Base-by-base conservation (phyloP, 2,113 vertebrate species). In the Myiopsitta monachus region DNA sequence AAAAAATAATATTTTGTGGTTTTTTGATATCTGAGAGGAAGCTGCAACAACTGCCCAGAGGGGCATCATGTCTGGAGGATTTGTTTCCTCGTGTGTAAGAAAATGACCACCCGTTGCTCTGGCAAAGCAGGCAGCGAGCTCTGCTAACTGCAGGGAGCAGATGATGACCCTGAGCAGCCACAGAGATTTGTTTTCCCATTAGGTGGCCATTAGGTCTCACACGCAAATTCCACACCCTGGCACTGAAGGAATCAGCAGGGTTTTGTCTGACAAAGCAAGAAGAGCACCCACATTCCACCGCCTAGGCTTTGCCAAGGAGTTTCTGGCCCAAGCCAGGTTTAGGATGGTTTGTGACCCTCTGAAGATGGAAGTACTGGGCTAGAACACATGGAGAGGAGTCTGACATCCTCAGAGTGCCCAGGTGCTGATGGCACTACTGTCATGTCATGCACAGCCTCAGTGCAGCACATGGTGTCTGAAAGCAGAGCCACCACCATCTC, bases 1-100 rank as follows among this genome's bases (percentile, higher is more conserved):
- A n/a, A 36, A n/a, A n/a, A n/a, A 13, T 23, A 0, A 0, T n/a
- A 63, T 11, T 83, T 86, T 38, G 8, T 21, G 15, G 0, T 0
- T 66, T 83, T 85, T 87, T 10, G 61, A 76, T 68, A 44, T 84
- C 46, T 75, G 28, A 33, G 54, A 66, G 15, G 44, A 76, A 87
- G 59, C 13, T 57, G 52, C 44, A 79, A 38, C 27, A 49, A 10
- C 30, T 88, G 17, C 54, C 54, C 63, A 80, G 61, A 66, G 90
- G 9, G 11, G 18, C 19, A 24, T 39, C 0, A 0, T 18, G 6
- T 55, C 62, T 51, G 39, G 31, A 91, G 11, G 39, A 47, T 49
- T 39, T 51, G 51, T 44, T 55, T 55, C 36, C 18, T 76, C 6
- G 24, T 31, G 0, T 8, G 13, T 61, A 39, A 49, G 83, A 18